phyloP scores from a whole-genome alignment of 2,888 invertebrate genomes.

The Fragum fragum region DNA sequence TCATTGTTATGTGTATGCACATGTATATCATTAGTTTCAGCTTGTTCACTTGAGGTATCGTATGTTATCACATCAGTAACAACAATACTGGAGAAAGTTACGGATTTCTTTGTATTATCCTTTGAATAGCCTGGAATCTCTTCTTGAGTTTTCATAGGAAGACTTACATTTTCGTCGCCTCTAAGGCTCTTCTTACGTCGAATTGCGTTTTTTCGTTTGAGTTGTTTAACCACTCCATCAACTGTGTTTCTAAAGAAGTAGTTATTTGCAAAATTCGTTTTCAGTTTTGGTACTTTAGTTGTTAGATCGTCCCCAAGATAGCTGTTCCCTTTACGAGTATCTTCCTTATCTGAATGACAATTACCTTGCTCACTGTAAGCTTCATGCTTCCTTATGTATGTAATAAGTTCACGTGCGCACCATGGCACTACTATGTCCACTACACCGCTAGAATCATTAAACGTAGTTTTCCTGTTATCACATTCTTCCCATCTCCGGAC shows the following conservation, averaged over 20 bases:
- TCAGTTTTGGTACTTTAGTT: too few relatives aligned
- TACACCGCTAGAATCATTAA: background rate
- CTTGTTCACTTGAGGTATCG: background rate
- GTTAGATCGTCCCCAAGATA: too few relatives aligned
- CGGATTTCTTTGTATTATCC: background rate
- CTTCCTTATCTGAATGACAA: background rate
- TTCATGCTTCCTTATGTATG: background rate
- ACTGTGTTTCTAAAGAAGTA: too few relatives aligned
- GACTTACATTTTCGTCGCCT: background rate
- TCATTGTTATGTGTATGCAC: background rate
- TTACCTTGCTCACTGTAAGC: background rate
- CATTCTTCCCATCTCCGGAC: background rate
- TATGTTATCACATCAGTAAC: constrained; percentile 4
- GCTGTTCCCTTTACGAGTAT: background rate
- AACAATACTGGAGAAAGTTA: background rate
- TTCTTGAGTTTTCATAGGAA: background rate
- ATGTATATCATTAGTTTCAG: background rate
- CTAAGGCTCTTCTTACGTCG: background rate
- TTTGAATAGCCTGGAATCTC: background rate
- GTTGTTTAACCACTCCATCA: background rate
- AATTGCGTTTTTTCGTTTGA: background rate
- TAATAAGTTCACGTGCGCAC: background rate
- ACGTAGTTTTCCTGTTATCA: background rate
- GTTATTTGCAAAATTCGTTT: too few relatives aligned
- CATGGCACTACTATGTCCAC: background rate